Percentiles rank a stretch among this genome's conserved stretches.
These are phyloP conservation scores for Rhinophrynus dorsalis DNA, from an alignment of 2,797 vertebrate genomes.

Conservation along the genomic window DNA sequence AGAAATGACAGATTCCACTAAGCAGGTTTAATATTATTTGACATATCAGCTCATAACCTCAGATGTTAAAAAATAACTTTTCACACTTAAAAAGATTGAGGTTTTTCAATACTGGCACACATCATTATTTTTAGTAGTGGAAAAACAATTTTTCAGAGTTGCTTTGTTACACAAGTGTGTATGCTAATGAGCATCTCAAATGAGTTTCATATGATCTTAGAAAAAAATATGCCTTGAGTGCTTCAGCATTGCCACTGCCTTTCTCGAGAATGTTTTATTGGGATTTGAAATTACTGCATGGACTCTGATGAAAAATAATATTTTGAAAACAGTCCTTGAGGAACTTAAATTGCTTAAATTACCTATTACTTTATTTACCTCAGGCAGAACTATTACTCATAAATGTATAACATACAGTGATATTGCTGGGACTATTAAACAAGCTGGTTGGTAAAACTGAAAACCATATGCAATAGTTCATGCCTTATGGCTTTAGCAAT, in stretches of 20 bases:
- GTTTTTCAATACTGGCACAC: constrained; percentile 1
- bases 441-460: constrained; percentile 27
- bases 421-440: constrained; percentile 34
- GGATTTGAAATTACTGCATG: constrained; percentile 62
- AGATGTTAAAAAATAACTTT: constrained; percentile 1
- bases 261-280: constrained; percentile 59
- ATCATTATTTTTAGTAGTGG: constrained; percentile 51
- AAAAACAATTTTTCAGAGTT: constrained; percentile 39
- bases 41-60: background rate
- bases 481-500: constrained; percentile 4
- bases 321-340: constrained; percentile 53
- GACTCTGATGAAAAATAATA: constrained; percentile 58
- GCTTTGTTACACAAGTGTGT: constrained; percentile 43
- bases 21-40: background rate
- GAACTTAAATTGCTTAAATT: constrained; percentile 58
- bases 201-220: constrained; percentile 56
- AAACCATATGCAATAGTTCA: constrained; percentile 19
- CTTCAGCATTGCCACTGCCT: constrained; percentile 47
- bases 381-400: constrained; percentile 57
- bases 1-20: background rate
- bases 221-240: constrained; percentile 48
- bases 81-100: constrained; percentile 16
- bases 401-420: constrained; percentile 63
- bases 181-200: constrained; percentile 58
- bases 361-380: constrained; percentile 54